phyloP scores from a whole-genome alignment of 2,888 invertebrate genomes.

The Ennomos erosarius region DNA sequence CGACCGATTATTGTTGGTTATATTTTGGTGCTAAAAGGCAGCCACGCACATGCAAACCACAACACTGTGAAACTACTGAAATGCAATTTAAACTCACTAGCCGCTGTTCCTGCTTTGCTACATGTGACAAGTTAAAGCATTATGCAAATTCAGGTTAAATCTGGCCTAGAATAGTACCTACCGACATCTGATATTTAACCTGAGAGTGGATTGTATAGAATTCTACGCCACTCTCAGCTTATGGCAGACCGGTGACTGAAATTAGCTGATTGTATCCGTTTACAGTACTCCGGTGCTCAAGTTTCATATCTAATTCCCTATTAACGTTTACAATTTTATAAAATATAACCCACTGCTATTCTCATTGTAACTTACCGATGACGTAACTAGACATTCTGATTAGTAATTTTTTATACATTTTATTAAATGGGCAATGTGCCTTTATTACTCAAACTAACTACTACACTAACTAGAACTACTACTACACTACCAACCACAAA shows the following conservation, averaged over 20 bases:
- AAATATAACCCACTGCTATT: no score
- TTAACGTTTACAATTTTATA: no score
- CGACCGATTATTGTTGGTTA: conserved; percentile 54
- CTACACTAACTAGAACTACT: no score
- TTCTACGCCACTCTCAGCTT: no score
- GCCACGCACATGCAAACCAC: conserved; percentile 58
- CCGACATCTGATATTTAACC: conserved; percentile 52
- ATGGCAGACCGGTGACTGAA: no score
- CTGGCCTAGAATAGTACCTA: conserved; percentile 67
- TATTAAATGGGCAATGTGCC: no score
- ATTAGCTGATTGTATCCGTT: conserved; percentile 9
- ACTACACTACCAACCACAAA: no score
- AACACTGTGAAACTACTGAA: conserved; percentile 66
- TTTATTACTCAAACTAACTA: no score
- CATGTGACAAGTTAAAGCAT: conserved; percentile 77
- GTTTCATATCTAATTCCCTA: no score
- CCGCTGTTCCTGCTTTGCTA: conserved; percentile 63
- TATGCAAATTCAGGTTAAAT: conserved; percentile 71
- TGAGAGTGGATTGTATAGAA: conserved; percentile 44
- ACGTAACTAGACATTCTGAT: no score
- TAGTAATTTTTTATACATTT: no score
- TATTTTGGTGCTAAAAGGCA: conserved; percentile 62
- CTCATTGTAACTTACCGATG: no score
- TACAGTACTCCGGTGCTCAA: conserved; percentile 1
- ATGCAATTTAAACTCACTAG: conserved; percentile 75